These are phyloP conservation scores for Standfussiana lucernea DNA, from an alignment of 2,888 invertebrate species.

Conservation along the genomic window DNA sequence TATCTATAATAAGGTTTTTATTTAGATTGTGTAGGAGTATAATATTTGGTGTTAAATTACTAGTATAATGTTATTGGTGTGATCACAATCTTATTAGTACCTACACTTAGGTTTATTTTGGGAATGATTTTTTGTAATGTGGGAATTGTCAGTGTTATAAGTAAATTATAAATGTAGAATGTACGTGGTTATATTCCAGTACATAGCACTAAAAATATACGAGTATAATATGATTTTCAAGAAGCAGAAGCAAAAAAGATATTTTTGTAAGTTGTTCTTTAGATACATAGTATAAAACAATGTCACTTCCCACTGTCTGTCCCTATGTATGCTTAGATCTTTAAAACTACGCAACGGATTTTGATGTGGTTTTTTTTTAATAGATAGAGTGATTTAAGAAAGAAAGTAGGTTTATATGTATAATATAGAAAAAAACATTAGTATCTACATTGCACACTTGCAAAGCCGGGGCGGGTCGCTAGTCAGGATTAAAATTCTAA, in stretches of 20 bases:
- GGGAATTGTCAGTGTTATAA: background rate
- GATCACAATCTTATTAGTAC: constrained; percentile 2
- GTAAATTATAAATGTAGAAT: background rate
- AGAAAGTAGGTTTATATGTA: too few species aligned
- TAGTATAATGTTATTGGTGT: constrained; percentile 24
- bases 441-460: too few species aligned
- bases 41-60: constrained; percentile 23
- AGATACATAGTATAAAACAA: too few species aligned
- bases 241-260: background rate
- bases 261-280: background rate
- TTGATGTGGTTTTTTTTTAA: too few species aligned
- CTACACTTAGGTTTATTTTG: constrained; percentile 1
- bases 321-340: too few species aligned
- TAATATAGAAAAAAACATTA: too few species aligned
- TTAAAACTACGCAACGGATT: too few species aligned
- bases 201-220: too few species aligned
- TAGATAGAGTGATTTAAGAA: too few species aligned
- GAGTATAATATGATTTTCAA: too few species aligned
- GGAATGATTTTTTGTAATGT: constrained; percentile 10
- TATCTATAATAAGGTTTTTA: constrained; percentile 34
- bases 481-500: background rate
- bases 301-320: too few species aligned
- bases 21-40: constrained; percentile 18
- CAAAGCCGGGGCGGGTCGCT: too few species aligned
- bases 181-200: background rate